Evolutionary conservation across 1,140 invertebrate genomes (phyloP), one percentile per base, ranked within the genome.

Genomic region (Trichoplusia ni): DNA sequence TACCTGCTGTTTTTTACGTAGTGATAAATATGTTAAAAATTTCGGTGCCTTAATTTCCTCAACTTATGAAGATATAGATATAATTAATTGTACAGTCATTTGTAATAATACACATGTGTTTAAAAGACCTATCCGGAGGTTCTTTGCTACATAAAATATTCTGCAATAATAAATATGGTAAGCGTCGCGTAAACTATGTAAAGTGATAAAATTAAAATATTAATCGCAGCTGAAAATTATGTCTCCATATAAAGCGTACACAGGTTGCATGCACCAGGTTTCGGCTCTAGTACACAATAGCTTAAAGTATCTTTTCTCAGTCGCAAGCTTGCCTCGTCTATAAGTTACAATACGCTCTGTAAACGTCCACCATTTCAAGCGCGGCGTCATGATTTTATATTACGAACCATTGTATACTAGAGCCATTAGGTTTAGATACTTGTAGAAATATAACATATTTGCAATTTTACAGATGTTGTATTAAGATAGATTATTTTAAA

Each of bases 401-500:
- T 16, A 37, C n/a, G 16, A 21, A 42, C 38, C 18, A 42, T 42
- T 19, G 40, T 19, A 29, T 49, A 49, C 46, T 49, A 29, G 46
- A 49, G 46, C 46, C 18, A 49, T 35, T 51, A 51, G 47, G 19
- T 0, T 35, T 35, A 51, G 18, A 5, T 21, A 51, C 29, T 51
- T 49, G 25, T 49, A 51, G 25, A 27, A 27, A 27, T 27, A 27
- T 27, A 27, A 27, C n/a, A n/a, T n/a, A 27, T 4, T 4, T 27
- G 47, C 47, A 13, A 23, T 51, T 31, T 33, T 21, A 51, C 47
- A 51, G 47, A 51, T 29, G 31, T 51, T 51, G 47, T 33, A 51
- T 35, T 51, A 35, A 35, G 16, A 51, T 51, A 46, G 42, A 46
- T 23, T 46, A 46, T 14, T 25, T 21, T 21, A 21, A 51, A 49